Conservation (phyloP, 2,888 invertebrate species). For the Macaria notata region DNA sequence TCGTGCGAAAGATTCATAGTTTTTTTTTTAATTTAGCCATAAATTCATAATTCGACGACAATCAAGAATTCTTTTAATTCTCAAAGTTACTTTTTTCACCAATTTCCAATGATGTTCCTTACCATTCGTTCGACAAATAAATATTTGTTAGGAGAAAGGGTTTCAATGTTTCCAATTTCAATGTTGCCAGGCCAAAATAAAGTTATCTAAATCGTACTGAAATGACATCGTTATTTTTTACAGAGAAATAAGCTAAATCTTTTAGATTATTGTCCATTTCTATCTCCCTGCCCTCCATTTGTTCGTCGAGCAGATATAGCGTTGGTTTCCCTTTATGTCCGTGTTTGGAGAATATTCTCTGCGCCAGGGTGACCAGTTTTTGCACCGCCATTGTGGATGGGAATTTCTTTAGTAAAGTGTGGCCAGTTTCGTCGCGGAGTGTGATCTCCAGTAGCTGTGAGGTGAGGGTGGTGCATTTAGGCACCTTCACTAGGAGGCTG, state of each 20-base stretch:
- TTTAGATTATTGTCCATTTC: conserved; percentile 91
- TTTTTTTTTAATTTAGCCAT: no score
- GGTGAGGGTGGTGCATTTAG: conserved; percentile 83
- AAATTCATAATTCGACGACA: no score
- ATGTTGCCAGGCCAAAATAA: conserved; percentile 39
- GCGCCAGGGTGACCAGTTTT: conserved; percentile 90
- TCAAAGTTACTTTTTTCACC: not conserved
- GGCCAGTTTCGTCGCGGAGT: conserved; percentile 78
- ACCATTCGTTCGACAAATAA: no score
- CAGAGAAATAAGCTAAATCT: conserved; percentile 90
- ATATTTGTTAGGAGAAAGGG: no score
- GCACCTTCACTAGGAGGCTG: conserved; percentile 82
- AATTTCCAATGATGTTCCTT: no score
- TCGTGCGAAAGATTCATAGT: no score
- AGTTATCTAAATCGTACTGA: conserved; percentile 84
- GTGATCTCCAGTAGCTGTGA: conserved; percentile 85
- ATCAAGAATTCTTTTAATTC: no score
- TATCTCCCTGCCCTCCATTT: conserved; percentile 86
- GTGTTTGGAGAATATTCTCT: conserved; percentile 85
- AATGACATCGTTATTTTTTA: conserved; percentile 92
- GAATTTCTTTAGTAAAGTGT: conserved; percentile 86
- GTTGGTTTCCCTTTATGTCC: conserved; percentile 62
- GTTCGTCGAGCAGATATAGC: conserved; percentile 79
- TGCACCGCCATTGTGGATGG: conserved; percentile 90
- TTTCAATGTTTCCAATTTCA: not conserved